Evolutionary conservation across 1,140 invertebrate species (phyloP).

Genomic region (Oedothorax gibbosus): DNA sequence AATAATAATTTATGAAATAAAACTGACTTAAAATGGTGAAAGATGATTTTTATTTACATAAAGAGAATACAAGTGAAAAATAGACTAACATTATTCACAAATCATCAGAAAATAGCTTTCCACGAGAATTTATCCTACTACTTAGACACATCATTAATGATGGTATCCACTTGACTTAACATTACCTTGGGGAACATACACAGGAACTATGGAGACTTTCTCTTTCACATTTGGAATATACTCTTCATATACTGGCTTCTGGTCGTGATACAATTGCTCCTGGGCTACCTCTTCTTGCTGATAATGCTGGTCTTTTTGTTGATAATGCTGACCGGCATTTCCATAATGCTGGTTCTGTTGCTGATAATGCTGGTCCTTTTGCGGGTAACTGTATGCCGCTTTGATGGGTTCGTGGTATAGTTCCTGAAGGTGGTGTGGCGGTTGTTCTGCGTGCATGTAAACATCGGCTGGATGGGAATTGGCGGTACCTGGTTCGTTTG

Average conservation of each 20-base stretch:
- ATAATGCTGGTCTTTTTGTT: neutral
- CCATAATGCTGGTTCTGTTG: neutral
- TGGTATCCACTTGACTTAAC: neutral
- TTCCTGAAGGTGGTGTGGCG: neutral
- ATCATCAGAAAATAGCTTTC: too few relatives aligned
- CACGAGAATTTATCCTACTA: too few relatives aligned
- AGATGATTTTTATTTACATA: too few relatives aligned
- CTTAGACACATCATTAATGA: neutral
- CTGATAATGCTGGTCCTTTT: neutral
- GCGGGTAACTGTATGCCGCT: neutral
- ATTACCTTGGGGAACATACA: neutral
- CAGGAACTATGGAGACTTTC: neutral
- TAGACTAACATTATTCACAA: too few relatives aligned
- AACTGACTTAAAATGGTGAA: too few relatives aligned
- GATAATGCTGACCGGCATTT: neutral
- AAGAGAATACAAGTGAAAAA: too few relatives aligned
- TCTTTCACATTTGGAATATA: conserved; percentile 18
- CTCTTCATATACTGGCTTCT: neutral
- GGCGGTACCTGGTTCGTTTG: conserved; percentile 55
- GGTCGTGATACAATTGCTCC: neutral
- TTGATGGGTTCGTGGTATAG: neutral
- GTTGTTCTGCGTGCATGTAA: conserved; percentile 2
- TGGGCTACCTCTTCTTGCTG: neutral
- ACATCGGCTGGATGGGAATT: conserved; percentile 48
- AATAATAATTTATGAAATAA: too few relatives aligned